Evolutionary conservation across 1,140 invertebrate species (phyloP).

Genomic region (Philotrypesis tridentata): DNA sequence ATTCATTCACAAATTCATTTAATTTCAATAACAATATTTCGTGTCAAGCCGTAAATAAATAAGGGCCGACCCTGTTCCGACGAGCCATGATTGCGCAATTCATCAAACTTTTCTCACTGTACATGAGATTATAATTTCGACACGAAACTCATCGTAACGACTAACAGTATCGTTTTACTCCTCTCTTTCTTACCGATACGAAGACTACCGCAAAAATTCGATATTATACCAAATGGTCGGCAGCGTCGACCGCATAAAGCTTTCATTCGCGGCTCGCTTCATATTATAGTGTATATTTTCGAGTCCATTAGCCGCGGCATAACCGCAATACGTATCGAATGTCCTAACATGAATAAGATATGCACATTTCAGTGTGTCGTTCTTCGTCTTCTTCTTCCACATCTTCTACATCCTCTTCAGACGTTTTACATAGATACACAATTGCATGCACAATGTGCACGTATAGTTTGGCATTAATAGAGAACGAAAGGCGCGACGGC

Average conservation of each 20-base stretch:
- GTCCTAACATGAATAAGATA: conserved; percentile 31
- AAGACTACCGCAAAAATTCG: not conserved
- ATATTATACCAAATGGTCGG: conserved; percentile 9
- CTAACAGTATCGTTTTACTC: conserved; percentile 5
- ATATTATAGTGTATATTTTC: conserved; percentile 17
- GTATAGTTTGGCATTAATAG: not conserved
- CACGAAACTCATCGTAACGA: not conserved
- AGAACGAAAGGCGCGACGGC: not conserved
- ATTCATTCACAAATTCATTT: too few relatives aligned
- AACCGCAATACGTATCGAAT: conserved; percentile 10
- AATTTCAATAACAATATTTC: too few relatives aligned
- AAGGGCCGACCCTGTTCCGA: too few relatives aligned
- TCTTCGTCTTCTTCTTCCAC: not conserved
- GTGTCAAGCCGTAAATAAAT: too few relatives aligned
- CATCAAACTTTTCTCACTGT: not conserved
- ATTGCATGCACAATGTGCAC: too few relatives aligned
- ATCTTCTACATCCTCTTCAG: not conserved
- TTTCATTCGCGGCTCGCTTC: not conserved
- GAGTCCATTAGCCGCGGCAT: conserved; percentile 22
- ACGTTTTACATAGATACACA: too few relatives aligned
- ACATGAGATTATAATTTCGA: not conserved
- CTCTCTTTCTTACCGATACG: not conserved
- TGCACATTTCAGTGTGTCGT: not conserved
- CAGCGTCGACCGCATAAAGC: not conserved
- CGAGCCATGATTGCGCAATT: not conserved